Conservation (phyloP, 2,888 invertebrate genomes). For the Cotesia congregata region DNA sequence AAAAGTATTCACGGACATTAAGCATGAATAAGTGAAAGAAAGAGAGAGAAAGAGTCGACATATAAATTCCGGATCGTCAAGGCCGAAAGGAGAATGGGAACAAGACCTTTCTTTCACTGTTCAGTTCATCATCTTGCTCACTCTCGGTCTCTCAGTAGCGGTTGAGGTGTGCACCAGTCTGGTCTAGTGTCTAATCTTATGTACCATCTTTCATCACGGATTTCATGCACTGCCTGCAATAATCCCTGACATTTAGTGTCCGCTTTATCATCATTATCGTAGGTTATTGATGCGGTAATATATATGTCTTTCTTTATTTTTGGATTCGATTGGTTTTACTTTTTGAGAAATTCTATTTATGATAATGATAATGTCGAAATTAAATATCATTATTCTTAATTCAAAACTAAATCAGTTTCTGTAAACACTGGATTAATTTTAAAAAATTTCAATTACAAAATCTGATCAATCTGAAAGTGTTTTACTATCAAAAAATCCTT, state of each 20-base stretch:
- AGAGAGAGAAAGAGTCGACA: constrained; percentile 14
- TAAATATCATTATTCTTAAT: too few species aligned
- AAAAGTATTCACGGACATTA: not conserved
- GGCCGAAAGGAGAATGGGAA: constrained; percentile 24
- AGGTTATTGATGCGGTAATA: not conserved
- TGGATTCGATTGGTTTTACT: not conserved
- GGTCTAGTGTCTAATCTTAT: not conserved
- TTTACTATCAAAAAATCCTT: too few species aligned
- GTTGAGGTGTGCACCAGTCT: not conserved
- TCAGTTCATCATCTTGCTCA: not conserved
- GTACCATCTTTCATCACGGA: not conserved
- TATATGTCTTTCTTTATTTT: not conserved
- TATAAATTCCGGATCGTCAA: constrained; percentile 16
- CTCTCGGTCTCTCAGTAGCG: not conserved
- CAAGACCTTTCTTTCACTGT: not conserved
- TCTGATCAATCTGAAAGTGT: too few species aligned
- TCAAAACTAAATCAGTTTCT: too few species aligned
- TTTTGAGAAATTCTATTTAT: not conserved
- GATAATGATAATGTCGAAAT: too few species aligned
- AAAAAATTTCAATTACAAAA: too few species aligned
- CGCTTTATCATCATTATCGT: not conserved
- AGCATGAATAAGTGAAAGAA: not conserved
- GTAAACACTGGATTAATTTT: too few species aligned
- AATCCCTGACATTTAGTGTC: not conserved
- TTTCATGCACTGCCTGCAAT: not conserved